A percentile compares a stretch with the other conserved stretches of the same genome.
Conservation (phyloP, 2,797 vertebrate genomes). For the Halcyon badia region DNA sequence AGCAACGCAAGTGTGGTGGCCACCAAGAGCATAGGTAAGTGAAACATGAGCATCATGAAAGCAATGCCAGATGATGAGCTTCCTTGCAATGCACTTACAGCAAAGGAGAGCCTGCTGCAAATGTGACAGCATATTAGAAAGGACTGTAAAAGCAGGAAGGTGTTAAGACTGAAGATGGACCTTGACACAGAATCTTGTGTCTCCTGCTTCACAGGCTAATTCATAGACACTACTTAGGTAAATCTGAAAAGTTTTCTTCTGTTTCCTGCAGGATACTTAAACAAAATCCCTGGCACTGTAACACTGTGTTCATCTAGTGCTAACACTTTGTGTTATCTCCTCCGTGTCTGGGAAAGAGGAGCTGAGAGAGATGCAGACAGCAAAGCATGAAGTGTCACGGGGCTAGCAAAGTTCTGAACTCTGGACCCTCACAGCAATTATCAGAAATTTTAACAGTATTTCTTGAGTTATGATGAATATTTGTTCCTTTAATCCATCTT, state of each 20-base stretch:
- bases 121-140: background rate
- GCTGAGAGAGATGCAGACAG: background rate
- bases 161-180: background rate
- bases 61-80: background rate
- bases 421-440: background rate
- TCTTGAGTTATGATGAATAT: background rate
- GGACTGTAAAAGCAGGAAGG: background rate
- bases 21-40: background rate
- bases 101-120: background rate
- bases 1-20: rapidly evolving
- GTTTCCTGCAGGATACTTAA: background rate
- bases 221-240: background rate
- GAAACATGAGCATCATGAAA: background rate
- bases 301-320: background rate
- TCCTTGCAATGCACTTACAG: background rate
- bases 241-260: background rate
- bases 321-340: background rate
- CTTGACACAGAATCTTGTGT: background rate
- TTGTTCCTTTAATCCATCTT: background rate
- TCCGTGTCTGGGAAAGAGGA: background rate
- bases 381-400: background rate
- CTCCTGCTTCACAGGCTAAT: background rate
- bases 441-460: background rate
- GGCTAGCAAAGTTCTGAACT: background rate
- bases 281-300: background rate